Conservation (phyloP, 2,797 vertebrate species). For the Gephyroberyx darwinii region DNA sequence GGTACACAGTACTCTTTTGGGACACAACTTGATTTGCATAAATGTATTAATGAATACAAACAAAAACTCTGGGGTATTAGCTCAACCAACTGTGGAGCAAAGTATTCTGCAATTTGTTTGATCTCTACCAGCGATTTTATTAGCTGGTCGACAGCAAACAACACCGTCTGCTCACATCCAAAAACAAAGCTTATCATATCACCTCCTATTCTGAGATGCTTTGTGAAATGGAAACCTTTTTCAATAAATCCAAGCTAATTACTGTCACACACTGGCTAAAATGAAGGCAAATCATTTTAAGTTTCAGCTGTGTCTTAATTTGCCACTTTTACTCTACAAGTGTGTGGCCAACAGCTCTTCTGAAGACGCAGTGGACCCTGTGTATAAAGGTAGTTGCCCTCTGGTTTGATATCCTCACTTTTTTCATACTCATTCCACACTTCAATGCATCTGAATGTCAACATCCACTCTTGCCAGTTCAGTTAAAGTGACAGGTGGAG, state of each 20-base stretch:
- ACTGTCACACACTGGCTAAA: neutral
- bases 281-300: constrained; percentile 12
- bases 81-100: neutral
- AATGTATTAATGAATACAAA: constrained; percentile 21
- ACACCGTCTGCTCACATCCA: no score
- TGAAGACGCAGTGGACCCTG: neutral
- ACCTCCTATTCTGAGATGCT: neutral
- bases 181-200: no score
- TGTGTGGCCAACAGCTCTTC: neutral
- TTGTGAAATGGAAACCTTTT: constrained; percentile 3
- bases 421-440: constrained; percentile 43
- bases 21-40: constrained; percentile 22
- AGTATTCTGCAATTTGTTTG: neutral
- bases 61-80: neutral
- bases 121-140: no score
- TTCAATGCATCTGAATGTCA: constrained; percentile 43
- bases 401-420: constrained; percentile 38
- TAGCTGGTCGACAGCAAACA: no score
- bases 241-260: neutral
- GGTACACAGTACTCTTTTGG: constrained; percentile 24
- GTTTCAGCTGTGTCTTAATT: constrained; percentile 22
- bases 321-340: neutral
- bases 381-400: constrained; percentile 28
- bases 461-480: constrained; percentile 22
- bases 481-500: constrained; percentile 12